phyloP scores from a whole-genome alignment of 2,797 vertebrate genomes.

The Muraenolepis orangiensis region DNA sequence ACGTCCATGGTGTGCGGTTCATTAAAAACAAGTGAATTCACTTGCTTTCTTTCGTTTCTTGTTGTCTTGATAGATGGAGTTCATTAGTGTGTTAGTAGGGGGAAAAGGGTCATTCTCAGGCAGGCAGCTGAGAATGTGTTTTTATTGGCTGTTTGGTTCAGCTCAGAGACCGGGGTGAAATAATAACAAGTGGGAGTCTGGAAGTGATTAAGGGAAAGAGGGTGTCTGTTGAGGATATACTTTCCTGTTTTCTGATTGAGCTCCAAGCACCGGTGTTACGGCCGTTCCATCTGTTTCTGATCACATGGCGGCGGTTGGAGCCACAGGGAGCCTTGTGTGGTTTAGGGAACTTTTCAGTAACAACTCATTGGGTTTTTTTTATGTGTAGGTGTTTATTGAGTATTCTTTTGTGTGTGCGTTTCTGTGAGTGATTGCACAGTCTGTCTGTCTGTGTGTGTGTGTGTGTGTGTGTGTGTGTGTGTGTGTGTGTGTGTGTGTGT shows the following conservation, averaged over 20 bases:
- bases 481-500: background rate
- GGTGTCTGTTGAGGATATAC: slow-evolving; percentile 80
- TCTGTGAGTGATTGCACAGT: background rate
- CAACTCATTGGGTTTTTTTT: slow-evolving; percentile 72
- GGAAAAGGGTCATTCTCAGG: slow-evolving; percentile 15
- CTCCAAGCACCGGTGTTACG: slow-evolving; percentile 78
- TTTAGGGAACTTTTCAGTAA: slow-evolving; percentile 75
- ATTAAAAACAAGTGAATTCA: slow-evolving; percentile 9
- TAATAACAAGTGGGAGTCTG: slow-evolving; percentile 84
- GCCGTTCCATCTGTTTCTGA: slow-evolving; percentile 88
- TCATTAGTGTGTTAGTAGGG: slow-evolving; percentile 30
- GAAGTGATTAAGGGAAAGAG: slow-evolving; percentile 83
- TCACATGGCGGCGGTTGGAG: slow-evolving; percentile 81
- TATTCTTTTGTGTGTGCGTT: background rate
- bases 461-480: slow-evolving; percentile 26
- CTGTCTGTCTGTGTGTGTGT: slow-evolving; percentile 30
- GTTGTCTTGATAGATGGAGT: slow-evolving; percentile 30
- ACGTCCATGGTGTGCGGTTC: background rate
- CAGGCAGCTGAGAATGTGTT: slow-evolving; percentile 58
- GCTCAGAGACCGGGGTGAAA: slow-evolving; percentile 70
- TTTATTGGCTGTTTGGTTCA: slow-evolving; percentile 68
- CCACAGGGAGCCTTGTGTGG: slow-evolving; percentile 74
- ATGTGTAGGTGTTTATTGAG: slow-evolving; percentile 31
- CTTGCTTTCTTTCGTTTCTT: slow-evolving; percentile 9
- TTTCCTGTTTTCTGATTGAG: slow-evolving; percentile 90